Evolutionary conservation across 2,797 vertebrate species (phyloP).

Genomic region (Helicolenus hilgendorfi): DNA sequence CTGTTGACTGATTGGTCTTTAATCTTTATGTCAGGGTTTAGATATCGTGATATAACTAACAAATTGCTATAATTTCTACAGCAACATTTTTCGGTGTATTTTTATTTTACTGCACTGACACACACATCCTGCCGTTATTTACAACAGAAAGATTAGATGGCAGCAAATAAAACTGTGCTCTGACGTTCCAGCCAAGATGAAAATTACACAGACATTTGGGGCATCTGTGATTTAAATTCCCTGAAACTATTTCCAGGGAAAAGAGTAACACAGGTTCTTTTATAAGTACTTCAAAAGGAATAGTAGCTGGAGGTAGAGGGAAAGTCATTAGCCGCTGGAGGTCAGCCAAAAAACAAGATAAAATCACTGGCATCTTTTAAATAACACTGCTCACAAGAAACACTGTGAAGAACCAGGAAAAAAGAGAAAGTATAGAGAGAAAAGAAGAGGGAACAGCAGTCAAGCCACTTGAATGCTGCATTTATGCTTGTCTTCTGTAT

Average conservation of each 20-base stretch:
- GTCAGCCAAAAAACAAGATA: not conserved
- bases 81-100: not conserved
- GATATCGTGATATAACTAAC: not conserved
- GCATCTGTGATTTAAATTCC: not conserved
- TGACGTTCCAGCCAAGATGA: not conserved
- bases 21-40: not conserved
- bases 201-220: constrained; percentile 2
- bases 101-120: not conserved
- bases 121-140: not conserved
- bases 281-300: not conserved
- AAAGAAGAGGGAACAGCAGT: not conserved
- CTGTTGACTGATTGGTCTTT: too few species aligned
- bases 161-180: not conserved
- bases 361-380: not conserved
- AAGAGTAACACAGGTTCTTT: not conserved
- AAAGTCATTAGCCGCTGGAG: not conserved
- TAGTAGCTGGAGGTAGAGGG: not conserved
- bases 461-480: not conserved
- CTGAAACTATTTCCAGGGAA: not conserved
- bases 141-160: not conserved
- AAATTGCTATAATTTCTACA: too few species aligned
- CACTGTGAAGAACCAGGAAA: not conserved
- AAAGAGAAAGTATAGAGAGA: not conserved
- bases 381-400: not conserved
- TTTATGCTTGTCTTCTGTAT: not conserved